These are phyloP conservation scores for Tamandua tetradactyla DNA, from an alignment of 2,797 vertebrate species.

Conservation along the genomic window DNA sequence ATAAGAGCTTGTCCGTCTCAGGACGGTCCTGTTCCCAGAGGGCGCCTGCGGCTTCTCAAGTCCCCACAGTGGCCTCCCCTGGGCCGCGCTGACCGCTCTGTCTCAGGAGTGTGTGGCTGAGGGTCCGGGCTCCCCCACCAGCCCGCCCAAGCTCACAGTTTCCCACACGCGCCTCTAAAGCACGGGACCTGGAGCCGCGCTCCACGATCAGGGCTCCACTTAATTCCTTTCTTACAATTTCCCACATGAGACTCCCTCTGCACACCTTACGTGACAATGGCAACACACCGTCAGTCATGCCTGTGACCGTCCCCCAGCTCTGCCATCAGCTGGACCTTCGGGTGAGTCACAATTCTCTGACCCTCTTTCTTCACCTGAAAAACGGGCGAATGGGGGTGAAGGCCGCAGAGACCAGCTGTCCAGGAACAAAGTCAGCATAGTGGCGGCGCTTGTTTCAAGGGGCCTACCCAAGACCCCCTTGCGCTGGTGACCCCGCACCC, in stretches of 20 bases:
- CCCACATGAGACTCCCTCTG: not conserved
- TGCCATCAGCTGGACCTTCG: not conserved
- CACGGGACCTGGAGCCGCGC: not conserved
- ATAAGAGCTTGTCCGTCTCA: constrained; percentile 9
- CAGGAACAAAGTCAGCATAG: not conserved
- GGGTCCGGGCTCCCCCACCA: not conserved
- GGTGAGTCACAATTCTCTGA: not conserved
- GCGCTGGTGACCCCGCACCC: too few relatives aligned
- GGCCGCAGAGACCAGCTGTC: not conserved
- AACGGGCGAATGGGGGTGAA: not conserved
- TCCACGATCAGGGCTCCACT: not conserved
- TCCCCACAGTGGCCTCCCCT: too few relatives aligned
- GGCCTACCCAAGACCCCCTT: not conserved
- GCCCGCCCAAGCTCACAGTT: not conserved
- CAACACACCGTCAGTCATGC: not conserved
- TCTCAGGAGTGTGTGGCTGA: not conserved
- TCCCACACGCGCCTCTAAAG: constrained; percentile 41
- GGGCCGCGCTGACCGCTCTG: too few relatives aligned
- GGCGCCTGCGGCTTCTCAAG: too few relatives aligned
- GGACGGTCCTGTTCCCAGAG: too few relatives aligned
- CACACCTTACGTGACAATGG: not conserved
- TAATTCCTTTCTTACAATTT: not conserved
- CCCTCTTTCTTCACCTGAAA: not conserved
- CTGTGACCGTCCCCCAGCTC: not conserved
- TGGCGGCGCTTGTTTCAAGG: not conserved